Percentiles rank a stretch among this genome's conserved stretches.
phyloP scores from a whole-genome alignment of 2,113 vertebrate genomes.

The Miniopterus natalensis region DNA sequence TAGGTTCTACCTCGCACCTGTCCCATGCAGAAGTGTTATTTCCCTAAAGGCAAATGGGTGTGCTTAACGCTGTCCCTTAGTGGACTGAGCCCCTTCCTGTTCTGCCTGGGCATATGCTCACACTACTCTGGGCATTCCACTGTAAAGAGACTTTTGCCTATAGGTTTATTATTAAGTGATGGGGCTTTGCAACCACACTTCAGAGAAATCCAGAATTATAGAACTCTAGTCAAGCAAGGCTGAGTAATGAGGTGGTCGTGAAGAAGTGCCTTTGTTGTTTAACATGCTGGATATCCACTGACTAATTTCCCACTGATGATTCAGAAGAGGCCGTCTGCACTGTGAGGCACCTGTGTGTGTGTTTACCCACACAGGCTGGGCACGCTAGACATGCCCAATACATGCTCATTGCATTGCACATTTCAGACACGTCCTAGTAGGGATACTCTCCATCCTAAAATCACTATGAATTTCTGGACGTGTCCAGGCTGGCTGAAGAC shows the following conservation, averaged over 20 bases:
- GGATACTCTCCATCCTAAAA: not conserved
- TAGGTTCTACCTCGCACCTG: not conserved
- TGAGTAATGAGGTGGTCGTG: not conserved
- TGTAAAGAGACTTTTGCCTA: not conserved
- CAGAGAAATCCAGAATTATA: constrained; percentile 13
- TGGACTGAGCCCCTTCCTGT: not conserved
- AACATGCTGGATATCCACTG: not conserved
- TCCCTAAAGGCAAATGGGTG: not conserved
- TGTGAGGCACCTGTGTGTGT: rapidly evolving
- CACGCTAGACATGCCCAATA: not conserved
- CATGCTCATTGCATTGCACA: not conserved
- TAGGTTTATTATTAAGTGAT: not conserved
- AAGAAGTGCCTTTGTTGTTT: constrained; percentile 3
- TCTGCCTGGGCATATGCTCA: not conserved
- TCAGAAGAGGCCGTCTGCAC: not conserved
- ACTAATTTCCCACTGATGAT: not conserved
- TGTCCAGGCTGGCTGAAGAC: not conserved
- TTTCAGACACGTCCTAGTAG: not conserved
- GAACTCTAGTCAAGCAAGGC: constrained; percentile 20
- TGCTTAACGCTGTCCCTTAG: not conserved
- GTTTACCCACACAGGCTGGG: not conserved
- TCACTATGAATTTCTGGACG: not conserved
- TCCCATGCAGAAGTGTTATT: not conserved
- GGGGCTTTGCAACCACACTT: not conserved
- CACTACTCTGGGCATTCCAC: not conserved